Evolutionary conservation across 2,113 vertebrate genomes (phyloP), one percentile per base, ranked within the genome.

Genomic region (Cacatua alba): DNA sequence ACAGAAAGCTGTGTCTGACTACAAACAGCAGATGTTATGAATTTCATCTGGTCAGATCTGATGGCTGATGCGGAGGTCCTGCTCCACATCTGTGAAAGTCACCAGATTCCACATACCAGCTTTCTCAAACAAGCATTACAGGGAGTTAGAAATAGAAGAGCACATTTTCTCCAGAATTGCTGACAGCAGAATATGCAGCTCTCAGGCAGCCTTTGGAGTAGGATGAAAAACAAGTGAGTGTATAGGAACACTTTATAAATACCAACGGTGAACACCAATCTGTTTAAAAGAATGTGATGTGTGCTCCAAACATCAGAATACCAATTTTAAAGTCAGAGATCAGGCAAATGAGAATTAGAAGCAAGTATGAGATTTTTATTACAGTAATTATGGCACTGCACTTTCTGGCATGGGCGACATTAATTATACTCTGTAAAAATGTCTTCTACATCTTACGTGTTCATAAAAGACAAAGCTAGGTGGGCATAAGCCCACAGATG

Each of bases 31-130:
- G 74, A 88, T 92, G 91, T 90, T 96, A 95, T 44, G 16, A 96
- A 94, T 94, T 95, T 96, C 72, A 89, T 96, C 88, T 92, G 91
- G 94, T 92, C 97, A 97, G 94, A 98, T 76, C 86, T 0, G 1
- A 97, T 96, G 96, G 90, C 93, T 95, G 88, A 72, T 94, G 91
- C 78, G 64, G 69, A 92, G 94, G 95, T 96, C 96, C 94, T 96
- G 72, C 64, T 94, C 77, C 84, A 91, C 96, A 96, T 96, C 85
- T 93, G 92, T 75, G 81, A 79, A 96, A 96, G 95, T 94, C 88
- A 94, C 88, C 86, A 79, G 82, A 83, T 97, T 97, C 83, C 93
- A 67, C 95, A 72, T 9, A 74, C 65, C 70, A 62, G 13, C 78
- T 60, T 87, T 92, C 48, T 65, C 70, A 78, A 81, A 55, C 41